Conservation (phyloP, 2,888 invertebrate genomes). For the Perizoma affinitatum region DNA sequence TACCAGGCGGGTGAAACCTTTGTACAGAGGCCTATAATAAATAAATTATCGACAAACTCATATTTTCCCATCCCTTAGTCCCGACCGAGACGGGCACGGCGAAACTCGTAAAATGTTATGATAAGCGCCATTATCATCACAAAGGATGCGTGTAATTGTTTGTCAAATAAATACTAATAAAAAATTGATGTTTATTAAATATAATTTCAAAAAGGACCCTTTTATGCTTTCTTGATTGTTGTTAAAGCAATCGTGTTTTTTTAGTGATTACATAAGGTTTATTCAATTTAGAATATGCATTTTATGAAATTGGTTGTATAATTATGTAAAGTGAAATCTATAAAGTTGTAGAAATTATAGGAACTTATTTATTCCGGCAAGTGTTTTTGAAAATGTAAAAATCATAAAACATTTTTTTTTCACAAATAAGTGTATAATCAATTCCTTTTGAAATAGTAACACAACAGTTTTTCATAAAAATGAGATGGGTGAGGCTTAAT, state of each 20-base stretch:
- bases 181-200: slow-evolving; percentile 81
- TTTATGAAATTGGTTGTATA: slow-evolving; percentile 37
- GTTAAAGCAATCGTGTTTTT: slow-evolving; percentile 52
- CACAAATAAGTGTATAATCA: too few relatives aligned
- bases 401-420: too few relatives aligned
- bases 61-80: slow-evolving; percentile 51
- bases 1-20: too few relatives aligned
- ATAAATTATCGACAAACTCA: too few relatives aligned
- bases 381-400: too few relatives aligned
- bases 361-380: too few relatives aligned
- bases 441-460: too few relatives aligned
- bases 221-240: slow-evolving; percentile 63
- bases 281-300: slow-evolving; percentile 33
- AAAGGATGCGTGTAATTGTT: slow-evolving; percentile 82
- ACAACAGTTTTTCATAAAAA: too few relatives aligned
- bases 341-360: background rate
- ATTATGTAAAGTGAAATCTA: slow-evolving; percentile 4
- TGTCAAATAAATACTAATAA: slow-evolving; percentile 84
- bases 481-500: too few relatives aligned
- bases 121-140: slow-evolving; percentile 81
- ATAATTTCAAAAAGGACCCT: slow-evolving; percentile 68
- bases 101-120: slow-evolving; percentile 74
- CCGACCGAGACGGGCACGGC: slow-evolving; percentile 48
- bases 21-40: too few relatives aligned
- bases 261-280: slow-evolving; percentile 41